These are phyloP conservation scores for Euphonia xanthogaster DNA, from an alignment of 2,797 vertebrate species.

Conservation along the genomic window DNA sequence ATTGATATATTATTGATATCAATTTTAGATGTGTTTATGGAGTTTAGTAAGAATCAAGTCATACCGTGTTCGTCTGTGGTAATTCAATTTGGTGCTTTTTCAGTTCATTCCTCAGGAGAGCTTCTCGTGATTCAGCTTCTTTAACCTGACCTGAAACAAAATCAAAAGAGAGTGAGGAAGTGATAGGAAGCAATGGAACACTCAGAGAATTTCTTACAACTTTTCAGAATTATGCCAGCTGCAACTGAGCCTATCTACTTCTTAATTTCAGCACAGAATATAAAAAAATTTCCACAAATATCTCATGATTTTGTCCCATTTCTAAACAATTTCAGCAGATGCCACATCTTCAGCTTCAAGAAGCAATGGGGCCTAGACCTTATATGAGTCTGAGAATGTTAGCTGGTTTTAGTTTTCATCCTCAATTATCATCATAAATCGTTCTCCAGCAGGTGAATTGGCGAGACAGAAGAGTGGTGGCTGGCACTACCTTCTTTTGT, in stretches of 20 bases:
- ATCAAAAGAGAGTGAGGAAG: not conserved
- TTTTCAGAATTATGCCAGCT: not conserved
- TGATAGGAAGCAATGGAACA: not conserved
- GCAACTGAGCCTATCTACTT: not conserved
- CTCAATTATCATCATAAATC: not conserved
- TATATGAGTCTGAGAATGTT: not conserved
- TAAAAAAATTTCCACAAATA: not conserved
- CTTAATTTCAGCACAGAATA: not conserved
- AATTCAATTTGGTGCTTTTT: slow-evolving; percentile 68
- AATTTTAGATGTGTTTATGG: not conserved
- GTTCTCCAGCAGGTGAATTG: not conserved
- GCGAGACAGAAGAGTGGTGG: not conserved
- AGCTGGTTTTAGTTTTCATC: not conserved
- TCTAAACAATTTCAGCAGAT: not conserved
- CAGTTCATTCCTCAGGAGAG: slow-evolving; percentile 70
- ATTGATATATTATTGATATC: not conserved
- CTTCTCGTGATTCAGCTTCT: slow-evolving; percentile 73
- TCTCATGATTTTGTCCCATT: not conserved
- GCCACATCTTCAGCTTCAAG: not conserved
- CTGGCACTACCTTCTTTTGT: not conserved
- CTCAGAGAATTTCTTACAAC: not conserved
- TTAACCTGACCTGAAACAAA: slow-evolving; percentile 71
- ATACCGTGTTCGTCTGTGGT: slow-evolving; percentile 69
- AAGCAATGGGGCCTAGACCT: not conserved
- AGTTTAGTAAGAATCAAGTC: slow-evolving; percentile 2